These are phyloP conservation scores for Amblyjoppa proteus DNA, from an alignment of 2,888 invertebrate genomes.

Conservation along the genomic window DNA sequence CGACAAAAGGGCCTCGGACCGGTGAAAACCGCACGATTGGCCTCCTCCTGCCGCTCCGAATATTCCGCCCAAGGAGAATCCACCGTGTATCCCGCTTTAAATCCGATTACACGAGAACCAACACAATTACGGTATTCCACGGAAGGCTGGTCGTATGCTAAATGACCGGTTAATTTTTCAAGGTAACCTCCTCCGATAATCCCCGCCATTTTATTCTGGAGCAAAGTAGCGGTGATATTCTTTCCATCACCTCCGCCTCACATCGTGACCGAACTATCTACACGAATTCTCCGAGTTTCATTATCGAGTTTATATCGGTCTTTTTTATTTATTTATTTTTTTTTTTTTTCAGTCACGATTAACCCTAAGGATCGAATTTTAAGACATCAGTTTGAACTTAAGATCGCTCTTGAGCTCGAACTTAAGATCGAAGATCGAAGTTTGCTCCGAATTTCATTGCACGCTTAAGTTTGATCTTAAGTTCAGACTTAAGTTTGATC, in stretches of 20 bases:
- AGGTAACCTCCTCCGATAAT: constrained; percentile 40
- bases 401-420: too few relatives aligned
- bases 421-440: too few relatives aligned
- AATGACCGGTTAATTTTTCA: constrained; percentile 46
- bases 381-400: too few relatives aligned
- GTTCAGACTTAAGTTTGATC: too few relatives aligned
- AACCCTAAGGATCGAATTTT: too few relatives aligned
- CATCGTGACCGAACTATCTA: constrained; percentile 15
- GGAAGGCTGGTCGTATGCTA: constrained; percentile 18
- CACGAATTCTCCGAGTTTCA: constrained; percentile 9
- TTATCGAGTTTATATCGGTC: background rate
- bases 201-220: constrained; percentile 29
- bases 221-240: background rate
- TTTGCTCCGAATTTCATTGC: too few relatives aligned
- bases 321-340: too few relatives aligned
- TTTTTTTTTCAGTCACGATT: too few relatives aligned
- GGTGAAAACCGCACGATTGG: constrained; percentile 41
- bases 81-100: constrained; percentile 20
- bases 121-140: background rate
- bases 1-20: constrained; percentile 6
- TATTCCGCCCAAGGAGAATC: background rate
- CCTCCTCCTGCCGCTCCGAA: background rate
- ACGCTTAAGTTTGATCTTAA: too few relatives aligned
- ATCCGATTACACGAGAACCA: constrained; percentile 35
- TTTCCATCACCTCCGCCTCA: background rate